Evolutionary conservation across 2,797 vertebrate species (phyloP).

Genomic region (Cetoscarus ocellatus): DNA sequence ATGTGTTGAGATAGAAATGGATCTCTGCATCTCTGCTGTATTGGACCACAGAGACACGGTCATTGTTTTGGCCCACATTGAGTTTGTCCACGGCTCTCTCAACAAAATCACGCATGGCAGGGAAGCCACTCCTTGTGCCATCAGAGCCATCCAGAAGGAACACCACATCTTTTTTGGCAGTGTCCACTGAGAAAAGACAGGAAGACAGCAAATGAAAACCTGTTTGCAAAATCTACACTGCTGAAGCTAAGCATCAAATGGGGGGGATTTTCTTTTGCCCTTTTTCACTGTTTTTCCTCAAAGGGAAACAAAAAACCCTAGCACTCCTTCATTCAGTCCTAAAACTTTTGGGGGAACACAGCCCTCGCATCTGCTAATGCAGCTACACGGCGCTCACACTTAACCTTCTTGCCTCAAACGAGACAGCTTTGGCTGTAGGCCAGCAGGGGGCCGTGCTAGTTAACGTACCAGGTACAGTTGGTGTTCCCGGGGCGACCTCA

Average conservation of each 20-base stretch:
- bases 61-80: conserved; percentile 69
- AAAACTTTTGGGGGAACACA: accelerated
- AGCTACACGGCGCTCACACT: background rate
- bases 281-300: too few species aligned
- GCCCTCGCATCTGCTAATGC: background rate
- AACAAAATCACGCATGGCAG: conserved; percentile 85
- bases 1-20: conserved; percentile 77
- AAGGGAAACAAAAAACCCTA: too few species aligned
- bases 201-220: conserved; percentile 34
- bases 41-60: conserved; percentile 70
- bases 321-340: too few species aligned
- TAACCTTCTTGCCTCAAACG: background rate
- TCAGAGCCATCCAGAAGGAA: conserved; percentile 45
- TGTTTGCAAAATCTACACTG: background rate
- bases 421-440: background rate
- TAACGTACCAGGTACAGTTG: conserved; percentile 34
- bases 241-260: background rate
- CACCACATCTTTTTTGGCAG: background rate
- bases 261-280: too few species aligned
- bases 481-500: conserved; percentile 12
- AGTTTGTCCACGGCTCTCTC: conserved; percentile 85
- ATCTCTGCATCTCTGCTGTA: conserved; percentile 63
- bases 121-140: conserved; percentile 81
- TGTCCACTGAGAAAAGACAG: background rate
- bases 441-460: background rate